Evolutionary conservation across 2,888 invertebrate genomes (phyloP).

Genomic region (Hylaea fasciaria): DNA sequence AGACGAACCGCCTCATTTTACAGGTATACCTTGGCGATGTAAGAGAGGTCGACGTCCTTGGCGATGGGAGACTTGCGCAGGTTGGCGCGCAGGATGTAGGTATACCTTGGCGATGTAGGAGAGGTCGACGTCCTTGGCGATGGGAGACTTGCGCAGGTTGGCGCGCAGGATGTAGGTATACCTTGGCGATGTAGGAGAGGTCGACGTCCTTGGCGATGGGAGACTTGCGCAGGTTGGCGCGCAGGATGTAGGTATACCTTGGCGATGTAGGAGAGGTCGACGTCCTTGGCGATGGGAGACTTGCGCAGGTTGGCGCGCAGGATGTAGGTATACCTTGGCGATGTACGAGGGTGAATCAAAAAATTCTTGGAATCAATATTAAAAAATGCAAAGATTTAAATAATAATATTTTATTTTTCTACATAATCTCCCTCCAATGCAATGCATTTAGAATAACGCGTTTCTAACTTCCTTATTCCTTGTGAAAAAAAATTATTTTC

Average conservation of each 20-base stretch:
- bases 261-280: too few species aligned
- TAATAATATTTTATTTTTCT: too few species aligned
- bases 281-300: too few species aligned
- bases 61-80: constrained; percentile 98
- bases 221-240: constrained; percentile 97
- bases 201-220: constrained; percentile 98
- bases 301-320: too few species aligned
- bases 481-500: too few species aligned
- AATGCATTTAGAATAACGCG: too few species aligned
- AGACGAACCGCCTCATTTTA: too few species aligned
- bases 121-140: constrained; percentile 97
- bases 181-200: constrained; percentile 93
- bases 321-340: constrained; percentile 93
- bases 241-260: too few species aligned
- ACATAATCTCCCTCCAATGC: too few species aligned
- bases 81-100: constrained; percentile 99
- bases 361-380: too few species aligned
- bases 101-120: constrained; percentile 94
- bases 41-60: constrained; percentile 95
- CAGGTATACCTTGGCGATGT: constrained; percentile 95
- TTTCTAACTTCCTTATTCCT: too few species aligned
- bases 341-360: constrained; percentile 93
- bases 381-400: too few species aligned
- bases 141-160: constrained; percentile 97
- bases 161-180: constrained; percentile 97